A percentile compares a stretch with the other conserved stretches of the same genome.
These are phyloP conservation scores for Mastacembelus armatus DNA, from an alignment of 2,797 vertebrate species.

Conservation along the genomic window DNA sequence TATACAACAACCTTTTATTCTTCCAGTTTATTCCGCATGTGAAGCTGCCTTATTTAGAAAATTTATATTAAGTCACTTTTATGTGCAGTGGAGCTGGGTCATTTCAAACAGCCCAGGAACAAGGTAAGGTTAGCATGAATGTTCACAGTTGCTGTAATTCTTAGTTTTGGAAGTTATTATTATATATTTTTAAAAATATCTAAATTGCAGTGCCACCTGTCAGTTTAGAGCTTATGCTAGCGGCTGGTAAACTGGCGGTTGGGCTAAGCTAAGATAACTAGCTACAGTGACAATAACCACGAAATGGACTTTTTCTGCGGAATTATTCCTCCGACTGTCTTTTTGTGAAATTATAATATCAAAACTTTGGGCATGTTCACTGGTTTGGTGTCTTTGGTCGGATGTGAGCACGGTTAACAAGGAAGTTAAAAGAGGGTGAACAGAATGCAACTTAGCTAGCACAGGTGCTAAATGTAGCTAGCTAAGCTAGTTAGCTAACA, in stretches of 20 bases:
- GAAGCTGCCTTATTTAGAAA: too few species aligned
- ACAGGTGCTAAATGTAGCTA: background rate
- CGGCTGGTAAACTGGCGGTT: constrained; percentile 1
- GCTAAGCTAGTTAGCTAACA: too few species aligned
- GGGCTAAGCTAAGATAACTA: constrained; percentile 41
- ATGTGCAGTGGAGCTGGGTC: background rate
- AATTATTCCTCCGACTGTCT: background rate
- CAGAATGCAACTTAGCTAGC: background rate
- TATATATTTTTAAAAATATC: background rate
- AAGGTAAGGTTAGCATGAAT: constrained; percentile 24
- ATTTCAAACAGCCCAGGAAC: background rate
- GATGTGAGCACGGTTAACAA: background rate
- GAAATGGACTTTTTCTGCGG: background rate
- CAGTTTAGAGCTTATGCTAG: too few species aligned
- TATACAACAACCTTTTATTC: too few species aligned
- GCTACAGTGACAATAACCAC: background rate
- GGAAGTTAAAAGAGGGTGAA: too few species aligned
- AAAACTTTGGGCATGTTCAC: accelerated
- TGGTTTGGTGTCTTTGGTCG: background rate
- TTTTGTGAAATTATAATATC: background rate
- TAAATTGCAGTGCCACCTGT: background rate
- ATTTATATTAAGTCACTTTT: too few species aligned
- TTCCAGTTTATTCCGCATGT: too few species aligned
- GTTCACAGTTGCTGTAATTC: too few species aligned
- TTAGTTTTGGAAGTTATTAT: background rate